Base-by-base conservation (phyloP, 2,797 vertebrate genomes). In the Lindbergichthys nudifrons region DNA sequence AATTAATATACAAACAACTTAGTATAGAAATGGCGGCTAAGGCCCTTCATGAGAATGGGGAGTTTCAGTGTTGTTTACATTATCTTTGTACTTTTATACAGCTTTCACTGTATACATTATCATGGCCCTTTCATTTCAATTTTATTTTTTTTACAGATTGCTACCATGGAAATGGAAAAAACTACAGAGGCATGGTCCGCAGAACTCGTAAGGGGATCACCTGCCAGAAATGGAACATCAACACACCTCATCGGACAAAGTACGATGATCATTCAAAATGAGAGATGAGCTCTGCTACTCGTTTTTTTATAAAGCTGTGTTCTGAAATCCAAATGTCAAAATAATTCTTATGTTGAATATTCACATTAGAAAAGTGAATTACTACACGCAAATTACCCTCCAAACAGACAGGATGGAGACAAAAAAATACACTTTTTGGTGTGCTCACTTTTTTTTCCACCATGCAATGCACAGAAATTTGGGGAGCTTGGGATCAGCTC, bases 151-250 rank as follows among this genome's bases (percentile, higher is more conserved):
- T 58, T 58, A 14, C 84, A 95, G 97, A 96, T 52, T 97, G 93
- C 86, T 99, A 98, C 85, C 91, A 93, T 0, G 95, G 96, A 85
- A 94, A 95, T 26, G 97, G 97, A 0, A 95, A 92, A 88, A 95
- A 92, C 67, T 98, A 98, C 83, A 86, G 57, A 0, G 98, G 98
- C 50, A 88, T 78, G 0, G 90, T 98, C 72, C 96, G 95, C 83
- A 98, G 96, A 93, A 99, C 97, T 0, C 96, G 97, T 54, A 98
- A 97, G 64, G 98, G 98, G 23, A 94, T 98, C 88, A 93, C 91
- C 30, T 99, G 98, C 85, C 97, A 98, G 91, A 96, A 81, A 2
- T 99, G 98, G 98, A 96, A 95, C 1, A 88, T 95, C 0, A 94
- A 96, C 81, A 92, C 85, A 0, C 96, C 97, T 39, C 97, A 98